Conservation (phyloP, 2,797 vertebrate species). For the Anolis apletophallus region DNA sequence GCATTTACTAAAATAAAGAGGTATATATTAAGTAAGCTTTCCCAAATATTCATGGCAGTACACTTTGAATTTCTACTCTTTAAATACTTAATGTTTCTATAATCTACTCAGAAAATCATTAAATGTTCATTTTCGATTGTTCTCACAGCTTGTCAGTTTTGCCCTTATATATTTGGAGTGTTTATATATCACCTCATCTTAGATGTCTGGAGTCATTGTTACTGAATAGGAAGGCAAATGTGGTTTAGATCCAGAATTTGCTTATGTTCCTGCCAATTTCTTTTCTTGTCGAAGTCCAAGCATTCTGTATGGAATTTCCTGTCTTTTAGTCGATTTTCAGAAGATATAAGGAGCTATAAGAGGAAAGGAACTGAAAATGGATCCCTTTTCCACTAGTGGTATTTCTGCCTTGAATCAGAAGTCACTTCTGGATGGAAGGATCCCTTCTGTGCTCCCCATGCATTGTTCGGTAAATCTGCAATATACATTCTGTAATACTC, state of each 20-base stretch:
- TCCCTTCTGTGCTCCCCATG: not conserved
- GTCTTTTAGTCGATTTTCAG: not conserved
- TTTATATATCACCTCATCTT: not conserved
- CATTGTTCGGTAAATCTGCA: not conserved
- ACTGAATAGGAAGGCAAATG: not conserved
- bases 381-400: not conserved
- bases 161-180: not conserved
- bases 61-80: conserved; percentile 38
- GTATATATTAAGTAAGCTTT: conserved; percentile 29
- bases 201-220: not conserved
- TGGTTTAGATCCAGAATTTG: not conserved
- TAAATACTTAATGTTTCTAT: not conserved
- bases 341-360: not conserved
- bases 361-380: not conserved
- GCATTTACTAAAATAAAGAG: not conserved
- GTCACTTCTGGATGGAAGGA: not conserved
- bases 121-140: not conserved
- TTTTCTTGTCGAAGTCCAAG: too few relatives aligned
- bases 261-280: not conserved
- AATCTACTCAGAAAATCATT: not conserved
- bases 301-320: not conserved
- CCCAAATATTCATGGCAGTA: not conserved
- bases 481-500: too few relatives aligned
- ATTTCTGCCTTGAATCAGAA: not conserved
- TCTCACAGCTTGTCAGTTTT: not conserved